These are phyloP conservation scores for Pollenia griseotomentosa DNA, from an alignment of 2,888 invertebrate species.

Conservation along the genomic window DNA sequence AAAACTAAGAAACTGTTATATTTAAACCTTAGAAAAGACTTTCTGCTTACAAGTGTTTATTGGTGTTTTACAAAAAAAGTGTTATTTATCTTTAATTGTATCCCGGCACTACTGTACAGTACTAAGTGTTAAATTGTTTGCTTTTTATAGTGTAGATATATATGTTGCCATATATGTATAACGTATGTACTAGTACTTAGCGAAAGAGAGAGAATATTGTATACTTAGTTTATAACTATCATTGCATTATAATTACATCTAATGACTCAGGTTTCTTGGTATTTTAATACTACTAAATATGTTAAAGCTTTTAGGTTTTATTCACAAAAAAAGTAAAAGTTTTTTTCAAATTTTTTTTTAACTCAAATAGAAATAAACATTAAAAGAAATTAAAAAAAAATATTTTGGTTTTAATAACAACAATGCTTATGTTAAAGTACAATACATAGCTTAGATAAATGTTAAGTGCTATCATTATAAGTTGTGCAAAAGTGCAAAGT, in stretches of 20 bases:
- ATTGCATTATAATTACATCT: constrained; percentile 59
- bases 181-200: constrained; percentile 41
- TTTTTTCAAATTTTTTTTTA: background rate
- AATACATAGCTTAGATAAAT: constrained; percentile 11
- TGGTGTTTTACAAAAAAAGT: constrained; percentile 24
- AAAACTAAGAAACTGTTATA: constrained; percentile 35
- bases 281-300: constrained; percentile 19
- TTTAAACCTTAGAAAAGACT: constrained; percentile 47
- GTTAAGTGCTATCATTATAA: constrained; percentile 16
- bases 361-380: constrained; percentile 25
- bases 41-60: constrained; percentile 22
- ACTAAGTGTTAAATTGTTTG: constrained; percentile 28
- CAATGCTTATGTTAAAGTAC: constrained; percentile 34
- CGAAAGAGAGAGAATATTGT: background rate
- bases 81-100: constrained; percentile 3
- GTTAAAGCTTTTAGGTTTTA: constrained; percentile 46
- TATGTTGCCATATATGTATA: background rate
- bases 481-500: constrained; percentile 23
- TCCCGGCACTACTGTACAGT: background rate
- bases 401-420: background rate
- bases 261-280: constrained; percentile 51
- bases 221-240: constrained; percentile 59
- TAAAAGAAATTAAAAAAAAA: constrained; percentile 11
- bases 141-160: constrained; percentile 17
- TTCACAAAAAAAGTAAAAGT: constrained; percentile 26